These are phyloP conservation scores for Hypena proboscidalis DNA, from an alignment of 2,888 invertebrate species.

Conservation along the genomic window DNA sequence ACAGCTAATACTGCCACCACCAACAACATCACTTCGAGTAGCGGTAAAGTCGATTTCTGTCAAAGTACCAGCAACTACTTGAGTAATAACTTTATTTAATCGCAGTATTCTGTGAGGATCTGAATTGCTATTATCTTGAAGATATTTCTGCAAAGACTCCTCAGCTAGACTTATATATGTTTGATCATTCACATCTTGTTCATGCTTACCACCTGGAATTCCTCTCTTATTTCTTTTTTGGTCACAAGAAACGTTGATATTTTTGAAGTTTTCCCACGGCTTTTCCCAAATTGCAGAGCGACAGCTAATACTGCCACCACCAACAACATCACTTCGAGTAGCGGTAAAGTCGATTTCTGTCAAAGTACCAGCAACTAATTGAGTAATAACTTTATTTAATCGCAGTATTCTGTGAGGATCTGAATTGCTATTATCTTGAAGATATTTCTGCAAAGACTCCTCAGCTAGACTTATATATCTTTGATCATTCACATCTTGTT, in stretches of 20 bases:
- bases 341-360: slow-evolving; percentile 32
- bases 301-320: slow-evolving; percentile 10
- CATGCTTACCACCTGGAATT: slow-evolving; percentile 25
- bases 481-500: slow-evolving; percentile 17
- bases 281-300: slow-evolving; percentile 47
- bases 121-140: slow-evolving; percentile 11
- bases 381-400: slow-evolving; percentile 38
- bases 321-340: slow-evolving; percentile 3
- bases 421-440: slow-evolving; percentile 11
- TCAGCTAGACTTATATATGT: slow-evolving; percentile 26
- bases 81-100: slow-evolving; percentile 38
- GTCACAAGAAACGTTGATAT: no score
- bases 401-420: slow-evolving; percentile 10
- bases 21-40: slow-evolving; percentile 3
- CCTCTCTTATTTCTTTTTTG: slow-evolving; percentile 35
- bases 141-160: slow-evolving; percentile 29
- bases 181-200: slow-evolving; percentile 17
- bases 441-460: slow-evolving; percentile 29
- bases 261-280: slow-evolving; percentile 35
- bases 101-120: slow-evolving; percentile 10
- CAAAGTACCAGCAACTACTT: slow-evolving; percentile 41
- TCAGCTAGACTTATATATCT: slow-evolving; percentile 26
- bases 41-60: slow-evolving; percentile 32
- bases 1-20: slow-evolving; percentile 10
- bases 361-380: slow-evolving; percentile 41